Evolutionary conservation across 2,113 vertebrate genomes (phyloP).

Genomic region (Apteryx owenii): DNA sequence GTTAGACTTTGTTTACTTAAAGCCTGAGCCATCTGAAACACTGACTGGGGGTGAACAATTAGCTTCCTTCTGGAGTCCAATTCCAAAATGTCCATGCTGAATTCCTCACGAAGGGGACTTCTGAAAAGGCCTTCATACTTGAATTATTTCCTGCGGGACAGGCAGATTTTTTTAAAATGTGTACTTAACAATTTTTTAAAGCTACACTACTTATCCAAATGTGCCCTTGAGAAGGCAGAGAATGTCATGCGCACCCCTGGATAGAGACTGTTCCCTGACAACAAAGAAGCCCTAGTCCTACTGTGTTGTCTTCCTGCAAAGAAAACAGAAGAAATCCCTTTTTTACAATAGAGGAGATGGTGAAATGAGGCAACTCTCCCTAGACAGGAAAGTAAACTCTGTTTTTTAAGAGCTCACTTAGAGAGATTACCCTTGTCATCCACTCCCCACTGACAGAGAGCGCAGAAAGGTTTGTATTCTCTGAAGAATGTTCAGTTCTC

Average conservation of each 20-base stretch:
- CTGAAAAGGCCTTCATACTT: neutral
- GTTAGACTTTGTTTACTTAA: neutral
- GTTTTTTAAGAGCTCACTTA: neutral
- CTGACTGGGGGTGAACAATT: neutral
- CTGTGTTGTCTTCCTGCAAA: neutral
- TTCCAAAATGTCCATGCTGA: neutral
- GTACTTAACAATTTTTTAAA: neutral
- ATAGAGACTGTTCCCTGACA: neutral
- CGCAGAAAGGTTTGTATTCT: neutral
- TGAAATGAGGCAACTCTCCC: neutral
- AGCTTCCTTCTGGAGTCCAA: neutral
- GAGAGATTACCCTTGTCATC: neutral
- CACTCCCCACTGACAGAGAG: neutral
- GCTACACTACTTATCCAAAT: neutral
- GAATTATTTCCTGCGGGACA: neutral
- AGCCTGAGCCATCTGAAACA: neutral
- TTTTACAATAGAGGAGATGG: neutral
- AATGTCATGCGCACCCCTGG: neutral
- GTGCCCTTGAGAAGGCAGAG: neutral
- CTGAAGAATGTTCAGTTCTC: neutral
- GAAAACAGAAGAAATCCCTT: neutral
- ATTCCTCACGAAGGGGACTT: neutral
- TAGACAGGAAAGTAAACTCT: neutral
- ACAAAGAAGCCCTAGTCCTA: neutral
- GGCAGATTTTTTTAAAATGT: neutral